These are phyloP conservation scores for Sebastes kiyomatsui DNA, from an alignment of 2,797 vertebrate genomes.

Conservation along the genomic window DNA sequence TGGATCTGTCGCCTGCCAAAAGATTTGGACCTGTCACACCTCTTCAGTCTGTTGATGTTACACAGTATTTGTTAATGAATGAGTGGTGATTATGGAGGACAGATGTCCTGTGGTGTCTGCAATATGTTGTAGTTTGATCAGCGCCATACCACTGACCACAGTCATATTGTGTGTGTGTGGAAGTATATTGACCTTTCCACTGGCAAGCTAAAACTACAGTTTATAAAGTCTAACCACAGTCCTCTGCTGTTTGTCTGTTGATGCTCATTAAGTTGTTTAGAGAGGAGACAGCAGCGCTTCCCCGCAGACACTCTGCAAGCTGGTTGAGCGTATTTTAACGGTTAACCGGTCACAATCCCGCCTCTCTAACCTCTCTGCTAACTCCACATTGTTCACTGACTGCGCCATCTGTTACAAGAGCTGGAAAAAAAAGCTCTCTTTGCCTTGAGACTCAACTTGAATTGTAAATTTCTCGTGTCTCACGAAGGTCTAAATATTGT, in stretches of 20 bases:
- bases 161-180: background rate
- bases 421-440: background rate
- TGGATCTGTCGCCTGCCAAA: conserved; percentile 35
- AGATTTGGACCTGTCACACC: conserved; percentile 26
- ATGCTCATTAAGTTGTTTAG: background rate
- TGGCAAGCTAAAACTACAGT: background rate
- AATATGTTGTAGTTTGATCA: conserved; percentile 24
- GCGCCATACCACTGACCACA: background rate
- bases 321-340: background rate
- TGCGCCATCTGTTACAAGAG: conserved; percentile 14
- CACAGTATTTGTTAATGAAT: conserved; percentile 19
- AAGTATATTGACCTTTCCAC: background rate
- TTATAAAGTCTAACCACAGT: background rate
- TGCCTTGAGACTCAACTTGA: background rate
- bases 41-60: conserved; percentile 31
- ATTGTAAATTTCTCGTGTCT: background rate
- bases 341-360: background rate
- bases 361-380: background rate
- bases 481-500: background rate
- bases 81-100: conserved; percentile 15
- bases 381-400: background rate
- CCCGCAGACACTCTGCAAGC: background rate
- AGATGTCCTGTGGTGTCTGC: background rate
- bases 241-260: background rate
- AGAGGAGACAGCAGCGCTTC: background rate